Base-by-base conservation (phyloP, 2,113 vertebrate species). In the Brachyhypopomus occidentalis region DNA sequence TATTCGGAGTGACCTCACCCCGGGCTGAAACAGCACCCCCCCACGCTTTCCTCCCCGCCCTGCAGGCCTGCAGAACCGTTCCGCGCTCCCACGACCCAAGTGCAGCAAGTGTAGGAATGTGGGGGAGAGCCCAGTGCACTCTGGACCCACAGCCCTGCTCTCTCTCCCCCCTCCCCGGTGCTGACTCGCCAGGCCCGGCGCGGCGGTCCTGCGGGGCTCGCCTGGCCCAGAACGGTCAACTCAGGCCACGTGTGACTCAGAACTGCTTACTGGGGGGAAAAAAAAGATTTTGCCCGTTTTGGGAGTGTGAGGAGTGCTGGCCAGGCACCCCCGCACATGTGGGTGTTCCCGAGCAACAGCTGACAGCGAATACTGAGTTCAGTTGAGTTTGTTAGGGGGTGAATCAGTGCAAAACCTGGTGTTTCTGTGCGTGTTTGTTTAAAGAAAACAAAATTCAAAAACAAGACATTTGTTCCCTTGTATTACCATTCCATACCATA, bases 41-140 rank as follows among this genome's bases (percentile, higher is more conserved):
- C n/a, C 67, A 5, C 59, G 5, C 59, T 4, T 38, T 22, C 8
- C 12, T 0, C 30, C 66, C 45, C 41, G 4, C 3, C 0, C 4
- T 2, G n/a, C 25, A 36, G n/a, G 48, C 25, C 45, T 55, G 19
- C 7, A 72, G 59, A 63, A 11, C 9, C 9, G 38, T 22, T 58
- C 6, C 58, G 20, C 22, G 38, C 23, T 41, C 60, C 36, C 81
- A 36, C 79, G 72, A 74, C 66, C n/a, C 72, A 41, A 84, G 34
- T 72, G 72, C 64, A 78, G 45, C 70, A 72, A 81, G 59, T 69
- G 55, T 5, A 82, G 75, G 84, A 86, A 86, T 83, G 75, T 83
- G 75, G 84, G 41, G 85, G 82, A 72, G 83, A 88, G 83, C 87
- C 87, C 78, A 82, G 14, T 67, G 75, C 72, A 64, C 75, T 77